Base-by-base conservation (phyloP, 2,113 vertebrate species). In the Otus sunia region DNA sequence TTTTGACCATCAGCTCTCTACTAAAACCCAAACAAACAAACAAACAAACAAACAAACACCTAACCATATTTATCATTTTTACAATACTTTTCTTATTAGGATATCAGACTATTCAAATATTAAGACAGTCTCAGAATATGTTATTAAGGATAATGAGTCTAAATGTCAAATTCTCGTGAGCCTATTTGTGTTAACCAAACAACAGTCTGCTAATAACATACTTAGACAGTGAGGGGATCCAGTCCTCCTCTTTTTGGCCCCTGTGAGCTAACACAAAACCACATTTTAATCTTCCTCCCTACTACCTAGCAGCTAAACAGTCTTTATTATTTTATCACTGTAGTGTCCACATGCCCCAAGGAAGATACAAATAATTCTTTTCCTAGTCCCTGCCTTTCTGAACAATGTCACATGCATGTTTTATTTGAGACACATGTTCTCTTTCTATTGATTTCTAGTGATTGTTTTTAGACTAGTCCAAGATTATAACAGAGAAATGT, bases 31-130 rank as follows among this genome's bases (percentile, higher is more conserved):
- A n/a, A 67, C 9, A 36, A n/a, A 36, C 20, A 12, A 3, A 34
- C 6, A 29, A 37, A 18, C 25, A 0, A 34, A 58, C 12, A 29
- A 37, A 18, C 21, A 0, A 34, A 68, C 60, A 22, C 1, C 39
- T 55, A 58, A 21, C 7, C 5, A 23, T 11, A 75, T 7, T 47
- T 64, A 50, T 11, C 3, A 41, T 66, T 93, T 72, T 59, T 39
- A 14, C 10, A 55, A 26, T 59, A 56, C 3, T 39, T 81, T 66
- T 55, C 39, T n/a, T 56, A 8, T 86, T 69, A 80, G 16, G 6
- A 7, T 60, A 30, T 37, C 11, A 52, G 25, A 37, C 6, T 34
- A 55, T 47, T 86, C 71, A 41, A 67, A 63, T 18, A 5, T 41
- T 66, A 71, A 8, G 17, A 84, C 18, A 52, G 27, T 29, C 14